Evolutionary conservation across 1,140 invertebrate genomes (phyloP), one percentile per base, ranked within the genome.

Genomic region (Mylabris phalerata): DNA sequence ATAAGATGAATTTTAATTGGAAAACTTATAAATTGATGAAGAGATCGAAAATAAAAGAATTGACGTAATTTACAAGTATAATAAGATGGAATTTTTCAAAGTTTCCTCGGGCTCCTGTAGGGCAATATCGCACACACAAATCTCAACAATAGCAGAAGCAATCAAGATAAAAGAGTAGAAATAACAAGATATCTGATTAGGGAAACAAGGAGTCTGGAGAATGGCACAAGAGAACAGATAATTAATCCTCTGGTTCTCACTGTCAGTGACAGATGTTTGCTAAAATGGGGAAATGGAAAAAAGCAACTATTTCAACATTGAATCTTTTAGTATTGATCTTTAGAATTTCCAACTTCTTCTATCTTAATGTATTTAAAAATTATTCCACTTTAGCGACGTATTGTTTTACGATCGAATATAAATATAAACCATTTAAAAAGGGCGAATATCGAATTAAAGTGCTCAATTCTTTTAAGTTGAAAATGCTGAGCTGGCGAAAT

Each of bases 191-290:
- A 59, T 59, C 49, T 54, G 57, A 59, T 59, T 59, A 52, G 46
- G 50, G 47, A 59, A 51, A 59, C 57, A 51, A 52, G 32, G 47
- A 59, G 50, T 51, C 50, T 4, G 7, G 49, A 52, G 50, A 52
- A 44, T 44, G 57, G 44, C 49, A 50, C 48, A 59, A 52, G 57
- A 59, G 57, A 52, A 46, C 41, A 59, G 57, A 59, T 59, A 59
- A 59, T 59, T 59, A 59, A 59, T 59, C 57, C 50, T 50, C 49
- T 26, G 47, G 49, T 59, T 59, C 57, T 59, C 57, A 59, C 50
- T 59, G 57, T 59, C 57, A 59, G 49, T 52, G 57, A 59, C 57
- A 59, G 57, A 59, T 59, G 57, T 50, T 59, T 45, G 49, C 40
- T 42, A 27, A 50, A 59, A 59, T 51, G 52, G 48, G 44, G 48